Base-by-base conservation (phyloP, 2,888 invertebrate species). In the Idaea straminata region DNA sequence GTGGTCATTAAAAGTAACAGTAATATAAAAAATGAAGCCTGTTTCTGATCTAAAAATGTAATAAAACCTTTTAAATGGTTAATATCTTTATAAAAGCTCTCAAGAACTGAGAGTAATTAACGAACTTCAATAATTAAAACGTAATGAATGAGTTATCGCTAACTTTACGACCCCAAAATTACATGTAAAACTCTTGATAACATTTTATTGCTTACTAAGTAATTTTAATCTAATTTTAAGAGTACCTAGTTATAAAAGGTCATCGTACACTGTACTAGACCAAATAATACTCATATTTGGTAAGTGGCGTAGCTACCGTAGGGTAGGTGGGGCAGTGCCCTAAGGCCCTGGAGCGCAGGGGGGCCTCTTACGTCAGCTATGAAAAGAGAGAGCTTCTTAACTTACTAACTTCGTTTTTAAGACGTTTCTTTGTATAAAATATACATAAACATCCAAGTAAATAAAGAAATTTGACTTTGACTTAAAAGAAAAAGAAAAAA, bases 81-180 rank as follows among this genome's bases (percentile, higher is more conserved):
- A 47, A 47, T 47, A 47, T 47, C 47, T 47, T 47, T 47, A 47
- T 47, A 47, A 47, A 47, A 47, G 47, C 47, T 47, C 47, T 47
- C 5, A 47, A 47, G 47, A 47, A 47, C 47, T 47, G 47, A 6
- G 47, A 47, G 47, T 47, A 47, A 47, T 47, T 47, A 47, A 47
- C 47, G 47, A 47, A 47, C 47, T 47, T 47, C 47, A 47, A 47
- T 47, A 47, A 47, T 47, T 47, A 47, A 47, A 47, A 47, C 47
- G 47, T 47, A 47, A 47, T 47, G 47, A 47, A 47, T 47, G 47
- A 47, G 47, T 47, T 47, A 47, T 47, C 47, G 47, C 47, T 47
- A 47, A 47, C 47, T 47, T 47, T 47, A 47, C 47, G 47, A 47
- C 47, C 47, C 47, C 47, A 47, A 47, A 47, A 47, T 47, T 47